Evolutionary conservation across 2,888 invertebrate genomes (phyloP), one percentile per base, ranked within the genome.

Genomic region (Aphrophora alni): DNA sequence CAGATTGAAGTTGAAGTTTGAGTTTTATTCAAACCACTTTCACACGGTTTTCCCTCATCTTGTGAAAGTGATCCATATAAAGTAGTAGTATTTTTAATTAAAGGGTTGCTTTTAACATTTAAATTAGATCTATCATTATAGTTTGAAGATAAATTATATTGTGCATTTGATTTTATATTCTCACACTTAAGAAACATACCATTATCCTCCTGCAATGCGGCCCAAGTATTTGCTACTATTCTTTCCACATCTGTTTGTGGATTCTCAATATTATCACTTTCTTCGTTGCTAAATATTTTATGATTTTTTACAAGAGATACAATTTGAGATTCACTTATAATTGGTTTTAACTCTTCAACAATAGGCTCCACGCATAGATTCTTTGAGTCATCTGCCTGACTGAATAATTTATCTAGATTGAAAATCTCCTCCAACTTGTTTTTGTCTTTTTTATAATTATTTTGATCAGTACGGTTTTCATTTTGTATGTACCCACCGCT

Each of bases 161-260:
- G 21, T 1, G n/a, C 2, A 59, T 59, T 59, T 2, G 59, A 59
- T 21, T 59, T 59, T 12, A 59, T 59, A 59, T 59, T 59, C 2
- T 1, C n/a, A 44, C 2, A 14, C 10, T 59, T 59, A 21, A 2
- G 5, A 59, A 59, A 59, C 1, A 59, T 14, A n/a, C 4, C 14
- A 21, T 8, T 59, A 59, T 59, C 59, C n/a, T 71, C 71, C 21
- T 78, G 78, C 26, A 78, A n/a, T 27, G 78, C 51, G 7, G 78
- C 78, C 78, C 78, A 79, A 25, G 78, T 79, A 24, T 74, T 74
- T 33, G 73, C 28, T 26, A 79, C 74, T 68, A 79, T 79, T 24
- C 25, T 51, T 44, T 81, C 75, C 3, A 59, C 81, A 71, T 78
- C 81, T 71, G 70, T 68, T 68, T 73, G 59, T 25, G 73, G 7